Conservation (phyloP, 2,797 vertebrate species). For the Clarias platycephalus region DNA sequence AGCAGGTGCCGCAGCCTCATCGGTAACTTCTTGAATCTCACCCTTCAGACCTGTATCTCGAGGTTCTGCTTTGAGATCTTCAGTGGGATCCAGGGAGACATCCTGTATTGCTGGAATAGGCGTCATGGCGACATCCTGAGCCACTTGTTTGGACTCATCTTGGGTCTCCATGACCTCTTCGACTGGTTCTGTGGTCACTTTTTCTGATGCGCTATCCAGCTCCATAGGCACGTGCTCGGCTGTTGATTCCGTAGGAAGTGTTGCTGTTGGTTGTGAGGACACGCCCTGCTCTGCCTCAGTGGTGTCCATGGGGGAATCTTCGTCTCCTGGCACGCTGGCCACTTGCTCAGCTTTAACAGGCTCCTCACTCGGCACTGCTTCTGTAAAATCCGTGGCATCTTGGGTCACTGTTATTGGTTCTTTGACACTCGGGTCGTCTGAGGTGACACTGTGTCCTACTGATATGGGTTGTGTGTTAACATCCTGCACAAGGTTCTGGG, state of each 20-base stretch:
- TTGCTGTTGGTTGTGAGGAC: neutral
- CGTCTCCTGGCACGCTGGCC: neutral
- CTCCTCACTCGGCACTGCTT: neutral
- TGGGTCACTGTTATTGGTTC: neutral
- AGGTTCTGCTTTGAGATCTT: neutral
- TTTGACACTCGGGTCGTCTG: neutral
- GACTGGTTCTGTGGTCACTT: neutral
- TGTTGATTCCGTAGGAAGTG: slow-evolving; percentile 3
- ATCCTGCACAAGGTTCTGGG: slow-evolving; percentile 9
- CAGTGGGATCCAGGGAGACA: neutral
- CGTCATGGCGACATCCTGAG: neutral
- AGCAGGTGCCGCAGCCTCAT: neutral
- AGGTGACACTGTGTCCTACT: neutral
- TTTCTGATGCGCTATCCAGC: neutral
- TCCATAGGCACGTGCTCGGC: neutral
- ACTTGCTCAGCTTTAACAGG: neutral
- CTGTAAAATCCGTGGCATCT: neutral
- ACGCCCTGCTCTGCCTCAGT: neutral
- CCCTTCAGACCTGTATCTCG: neutral
- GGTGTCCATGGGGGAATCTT: neutral
- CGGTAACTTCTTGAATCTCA: neutral
- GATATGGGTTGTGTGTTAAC: slow-evolving; percentile 12
- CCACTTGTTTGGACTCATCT: neutral
- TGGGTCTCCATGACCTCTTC: slow-evolving; percentile 11
- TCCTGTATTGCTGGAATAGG: neutral